These are phyloP conservation scores for Apamea crenata DNA, from an alignment of 2,888 invertebrate genomes.

Conservation along the genomic window DNA sequence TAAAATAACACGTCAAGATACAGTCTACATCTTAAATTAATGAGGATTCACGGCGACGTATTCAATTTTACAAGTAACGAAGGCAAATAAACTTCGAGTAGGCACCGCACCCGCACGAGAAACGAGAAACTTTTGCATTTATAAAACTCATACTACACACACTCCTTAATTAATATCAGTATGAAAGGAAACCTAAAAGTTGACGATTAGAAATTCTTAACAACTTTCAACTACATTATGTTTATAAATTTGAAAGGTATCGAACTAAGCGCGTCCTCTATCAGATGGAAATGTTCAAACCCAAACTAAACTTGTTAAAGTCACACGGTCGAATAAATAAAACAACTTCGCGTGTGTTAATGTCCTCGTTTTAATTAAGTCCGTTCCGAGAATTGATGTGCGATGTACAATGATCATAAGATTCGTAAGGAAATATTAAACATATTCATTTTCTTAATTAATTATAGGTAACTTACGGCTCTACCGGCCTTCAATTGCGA, in stretches of 20 bases:
- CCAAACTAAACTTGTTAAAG: constrained; percentile 80
- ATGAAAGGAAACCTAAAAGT: constrained; percentile 88
- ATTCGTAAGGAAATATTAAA: constrained; percentile 68
- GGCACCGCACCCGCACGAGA: constrained; percentile 64
- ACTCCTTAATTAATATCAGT: constrained; percentile 86
- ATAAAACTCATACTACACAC: constrained; percentile 83
- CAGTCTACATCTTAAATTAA: constrained; percentile 89
- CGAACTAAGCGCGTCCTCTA: constrained; percentile 75
- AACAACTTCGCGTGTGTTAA: constrained; percentile 76
- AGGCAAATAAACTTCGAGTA: constrained; percentile 85
- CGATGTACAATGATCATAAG: constrained; percentile 67
- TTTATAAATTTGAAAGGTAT: constrained; percentile 80
- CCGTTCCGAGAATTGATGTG: constrained; percentile 69
- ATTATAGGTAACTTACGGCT: constrained; percentile 67
- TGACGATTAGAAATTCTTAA: constrained; percentile 82
- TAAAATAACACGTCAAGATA: constrained; percentile 90
- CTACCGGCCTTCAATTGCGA: constrained; percentile 44
- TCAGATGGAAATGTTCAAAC: constrained; percentile 77
- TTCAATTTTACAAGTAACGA: constrained; percentile 88
- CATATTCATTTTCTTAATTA: constrained; percentile 74
- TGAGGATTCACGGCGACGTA: constrained; percentile 87
- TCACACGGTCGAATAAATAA: constrained; percentile 80
- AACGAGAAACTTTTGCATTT: constrained; percentile 80
- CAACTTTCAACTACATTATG: constrained; percentile 75
- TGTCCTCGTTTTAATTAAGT: constrained; percentile 73